phyloP scores from a whole-genome alignment of 2,888 invertebrate species.

The Athalia circularis region DNA sequence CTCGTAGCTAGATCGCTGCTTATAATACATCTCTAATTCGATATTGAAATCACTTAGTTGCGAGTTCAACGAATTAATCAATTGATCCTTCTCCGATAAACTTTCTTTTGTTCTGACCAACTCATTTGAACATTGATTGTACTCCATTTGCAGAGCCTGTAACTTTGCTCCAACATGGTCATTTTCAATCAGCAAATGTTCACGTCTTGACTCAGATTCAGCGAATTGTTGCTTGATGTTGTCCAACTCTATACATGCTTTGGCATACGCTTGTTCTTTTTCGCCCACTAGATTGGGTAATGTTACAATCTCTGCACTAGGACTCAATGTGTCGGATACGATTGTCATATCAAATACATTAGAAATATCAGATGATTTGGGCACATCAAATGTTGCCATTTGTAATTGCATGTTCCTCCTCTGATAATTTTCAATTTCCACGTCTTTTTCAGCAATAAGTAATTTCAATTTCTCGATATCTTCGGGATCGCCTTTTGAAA shows the following conservation, averaged over 20 bases:
- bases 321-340: constrained; percentile 41
- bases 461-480: constrained; percentile 76
- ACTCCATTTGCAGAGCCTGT: constrained; percentile 46
- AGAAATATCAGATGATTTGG: constrained; percentile 65
- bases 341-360: constrained; percentile 60
- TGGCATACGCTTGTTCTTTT: constrained; percentile 50
- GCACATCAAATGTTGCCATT: constrained; percentile 54
- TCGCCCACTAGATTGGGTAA: constrained; percentile 54
- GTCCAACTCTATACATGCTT: constrained; percentile 51
- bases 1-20: constrained; percentile 46
- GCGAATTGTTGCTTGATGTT: constrained; percentile 49
- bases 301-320: constrained; percentile 48
- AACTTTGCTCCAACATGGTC: constrained; percentile 11
- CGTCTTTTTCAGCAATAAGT: constrained; percentile 75
- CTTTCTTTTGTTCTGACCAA: constrained; percentile 48
- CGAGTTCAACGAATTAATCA: constrained; percentile 52
- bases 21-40: constrained; percentile 49
- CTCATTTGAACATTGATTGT: constrained; percentile 49
- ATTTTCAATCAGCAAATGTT: constrained; percentile 14
- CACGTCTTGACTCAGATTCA: constrained; percentile 21
- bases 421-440: constrained; percentile 74
- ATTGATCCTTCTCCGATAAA: constrained; percentile 50
- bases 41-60: constrained; percentile 53
- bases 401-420: constrained; percentile 70
- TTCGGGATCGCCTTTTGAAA: not conserved